Evolutionary conservation across 2,888 invertebrate species (phyloP).

Genomic region (Leptinotarsa tumamoca): DNA sequence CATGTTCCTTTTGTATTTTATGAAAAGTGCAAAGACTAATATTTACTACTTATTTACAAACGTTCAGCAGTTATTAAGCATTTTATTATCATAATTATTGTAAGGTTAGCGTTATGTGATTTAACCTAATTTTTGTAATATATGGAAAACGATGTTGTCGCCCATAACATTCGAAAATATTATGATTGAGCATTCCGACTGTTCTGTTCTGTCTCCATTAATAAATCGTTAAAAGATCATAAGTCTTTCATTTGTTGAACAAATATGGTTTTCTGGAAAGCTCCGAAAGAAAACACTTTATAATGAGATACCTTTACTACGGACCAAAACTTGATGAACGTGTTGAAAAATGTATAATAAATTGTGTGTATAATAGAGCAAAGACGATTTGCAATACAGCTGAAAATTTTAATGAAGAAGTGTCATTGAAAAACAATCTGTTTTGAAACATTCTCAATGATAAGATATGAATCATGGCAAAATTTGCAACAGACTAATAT

Average conservation of each 20-base stretch:
- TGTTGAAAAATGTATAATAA: no score
- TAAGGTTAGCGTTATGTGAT: constrained; percentile 13
- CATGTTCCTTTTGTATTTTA: neutral
- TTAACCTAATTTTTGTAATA: constrained; percentile 10
- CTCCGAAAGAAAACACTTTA: no score
- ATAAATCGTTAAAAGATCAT: neutral
- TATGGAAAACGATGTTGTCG: neutral
- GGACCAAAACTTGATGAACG: no score
- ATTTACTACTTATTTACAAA: constrained; percentile 12
- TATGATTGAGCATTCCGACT: constrained; percentile 1
- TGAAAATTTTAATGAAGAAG: no score
- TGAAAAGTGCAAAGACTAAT: constrained; percentile 12
- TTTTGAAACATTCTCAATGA: no score
- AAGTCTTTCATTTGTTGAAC: neutral
- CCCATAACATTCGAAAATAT: neutral
- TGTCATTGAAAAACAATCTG: no score
- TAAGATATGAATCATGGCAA: no score
- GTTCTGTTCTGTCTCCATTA: neutral
- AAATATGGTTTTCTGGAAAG: neutral
- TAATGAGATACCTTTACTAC: no score
- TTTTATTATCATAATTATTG: constrained; percentile 8
- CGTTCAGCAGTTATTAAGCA: constrained; percentile 1
- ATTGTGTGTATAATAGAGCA: no score
- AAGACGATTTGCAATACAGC: no score
- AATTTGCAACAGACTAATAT: no score